Evolutionary conservation across 2,888 invertebrate species (phyloP), one percentile per base, ranked within the genome.

Genomic region (Nephrotoma guestfalica): DNA sequence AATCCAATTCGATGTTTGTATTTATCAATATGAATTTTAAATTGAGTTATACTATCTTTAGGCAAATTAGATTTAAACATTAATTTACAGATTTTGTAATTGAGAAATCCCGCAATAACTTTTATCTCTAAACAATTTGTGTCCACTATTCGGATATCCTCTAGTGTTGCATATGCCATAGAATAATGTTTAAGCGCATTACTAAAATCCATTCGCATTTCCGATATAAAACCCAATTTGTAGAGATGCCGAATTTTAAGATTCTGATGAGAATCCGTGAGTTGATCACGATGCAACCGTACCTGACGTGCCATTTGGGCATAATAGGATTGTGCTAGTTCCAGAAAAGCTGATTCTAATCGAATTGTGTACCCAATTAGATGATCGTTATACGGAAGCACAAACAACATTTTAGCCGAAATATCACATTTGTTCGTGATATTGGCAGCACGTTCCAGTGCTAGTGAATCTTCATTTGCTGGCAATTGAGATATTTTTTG

Each of bases 171-270:
- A 91, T 99, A 99, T 0, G 98, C 97, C 90, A 97, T 96, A 88
- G 94, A 93, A 89, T 96, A 97, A 90, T 96, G 96, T 88, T 95
- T 95, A 89, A 97, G 94, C 13, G 98, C 97, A 0, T 96, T 95
- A 89, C 94, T 95, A 88, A 94, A 93, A 90, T 99, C 99, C 90
- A 98, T 97, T 89, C 96, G 96, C 88, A 99, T 92, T 92, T 99
- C 99, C 90, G 97, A 96, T 86, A 98, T 94, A 92, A 98, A 99
- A 0, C 96, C 99, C 91, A 99, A 94, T 92, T 99, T 99, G 90
- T 98, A 99, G 90, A 98, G 97, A 92, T 99, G 99, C 45, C 99
- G 93, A 41, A 99, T 97, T 93, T 96, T 97, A 86, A 99, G 93
- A 89, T 96, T 96, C 91, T 97, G 97, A 92, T 99, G 98, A 30